These are phyloP conservation scores for Numida meleagris DNA, from an alignment of 2,113 vertebrate genomes.

Conservation along the genomic window DNA sequence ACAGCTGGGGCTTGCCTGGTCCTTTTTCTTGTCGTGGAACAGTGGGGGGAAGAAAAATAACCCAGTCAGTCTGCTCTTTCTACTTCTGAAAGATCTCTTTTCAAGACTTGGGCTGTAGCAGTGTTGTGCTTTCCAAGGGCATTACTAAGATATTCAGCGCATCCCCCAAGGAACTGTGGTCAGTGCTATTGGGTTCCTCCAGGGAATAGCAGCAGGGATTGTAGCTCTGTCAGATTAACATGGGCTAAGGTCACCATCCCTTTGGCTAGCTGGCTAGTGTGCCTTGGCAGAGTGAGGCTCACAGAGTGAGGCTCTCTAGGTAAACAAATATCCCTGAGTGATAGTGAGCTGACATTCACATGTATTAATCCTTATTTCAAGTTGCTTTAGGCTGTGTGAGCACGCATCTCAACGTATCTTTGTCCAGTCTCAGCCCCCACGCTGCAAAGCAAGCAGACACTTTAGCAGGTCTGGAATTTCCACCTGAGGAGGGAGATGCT, in stretches of 20 bases:
- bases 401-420: rapidly evolving
- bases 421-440: background rate
- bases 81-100: background rate
- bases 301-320: background rate
- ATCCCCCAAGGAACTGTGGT: background rate
- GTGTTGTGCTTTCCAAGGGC: background rate
- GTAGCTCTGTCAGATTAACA: background rate
- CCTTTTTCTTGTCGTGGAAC: background rate
- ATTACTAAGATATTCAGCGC: background rate
- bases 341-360: background rate
- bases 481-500: rapidly evolving
- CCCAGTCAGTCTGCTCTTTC: background rate
- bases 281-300: too few species aligned
- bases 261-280: background rate
- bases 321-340: background rate
- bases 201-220: background rate
- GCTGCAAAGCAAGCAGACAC: background rate
- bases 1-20: background rate
- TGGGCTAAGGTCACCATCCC: background rate
- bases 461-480: background rate
- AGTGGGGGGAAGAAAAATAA: background rate
- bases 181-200: background rate
- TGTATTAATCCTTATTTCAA: background rate
- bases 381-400: background rate
- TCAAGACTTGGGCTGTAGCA: background rate